Conservation (phyloP, 2,113 vertebrate species). For the Hypanus sabinus region DNA sequence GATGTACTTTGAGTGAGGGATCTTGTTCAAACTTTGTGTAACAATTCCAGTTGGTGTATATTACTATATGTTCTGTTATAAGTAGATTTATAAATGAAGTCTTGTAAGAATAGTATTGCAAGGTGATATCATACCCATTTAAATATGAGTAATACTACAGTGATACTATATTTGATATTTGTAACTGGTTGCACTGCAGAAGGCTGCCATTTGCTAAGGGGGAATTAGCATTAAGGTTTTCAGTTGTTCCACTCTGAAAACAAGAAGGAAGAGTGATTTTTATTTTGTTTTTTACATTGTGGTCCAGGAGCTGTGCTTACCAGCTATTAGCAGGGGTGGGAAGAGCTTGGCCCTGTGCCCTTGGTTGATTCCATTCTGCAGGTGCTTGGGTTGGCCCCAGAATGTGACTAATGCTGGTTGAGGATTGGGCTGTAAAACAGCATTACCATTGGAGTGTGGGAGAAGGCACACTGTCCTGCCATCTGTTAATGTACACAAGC, state of each 20-base stretch:
- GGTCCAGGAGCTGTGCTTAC: conserved; percentile 20
- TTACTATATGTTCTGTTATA: conserved; percentile 69
- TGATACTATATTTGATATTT: conserved; percentile 43
- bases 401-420: conserved; percentile 26
- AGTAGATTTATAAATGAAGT: conserved; percentile 69
- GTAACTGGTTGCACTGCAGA: conserved; percentile 48
- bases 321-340: conserved; percentile 3
- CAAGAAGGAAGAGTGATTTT: conserved; percentile 3
- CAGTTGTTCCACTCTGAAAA: conserved; percentile 26
- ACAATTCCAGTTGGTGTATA: conserved; percentile 60
- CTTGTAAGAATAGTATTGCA: conserved; percentile 54
- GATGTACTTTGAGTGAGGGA: conserved; percentile 43
- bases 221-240: conserved; percentile 46
- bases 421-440: conserved; percentile 21
- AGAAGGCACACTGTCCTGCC: conserved; percentile 20
- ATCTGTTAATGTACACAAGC: conserved; percentile 34
- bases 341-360: not conserved
- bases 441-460: not conserved
- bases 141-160: conserved; percentile 45
- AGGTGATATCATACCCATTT: conserved; percentile 47
- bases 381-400: conserved; percentile 33
- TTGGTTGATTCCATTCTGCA: conserved; percentile 24
- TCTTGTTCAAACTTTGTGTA: conserved; percentile 68
- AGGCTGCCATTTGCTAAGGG: conserved; percentile 43
- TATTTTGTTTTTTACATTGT: conserved; percentile 23